Conservation (phyloP, 30 jellyfish, hydroid and myxozoan species). For the Turritopsis rubra region DNA sequence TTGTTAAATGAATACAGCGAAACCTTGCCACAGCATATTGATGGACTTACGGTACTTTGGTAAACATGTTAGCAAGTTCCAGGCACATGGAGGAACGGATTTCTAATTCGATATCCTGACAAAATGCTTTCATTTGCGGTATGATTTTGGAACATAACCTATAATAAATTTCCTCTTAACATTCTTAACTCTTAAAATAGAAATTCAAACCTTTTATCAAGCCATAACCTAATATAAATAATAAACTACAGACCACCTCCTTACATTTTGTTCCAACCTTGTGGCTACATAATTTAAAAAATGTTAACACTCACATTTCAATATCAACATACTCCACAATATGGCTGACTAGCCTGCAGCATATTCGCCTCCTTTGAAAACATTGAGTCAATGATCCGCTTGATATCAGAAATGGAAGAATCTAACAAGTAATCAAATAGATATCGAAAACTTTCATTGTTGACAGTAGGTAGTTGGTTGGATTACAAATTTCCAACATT, state of each 20-base stretch:
- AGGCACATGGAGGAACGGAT: slow-evolving; percentile 81
- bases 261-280: too few species aligned
- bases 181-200: too few species aligned
- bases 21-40: not conserved
- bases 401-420: slow-evolving; percentile 1
- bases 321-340: not conserved
- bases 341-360: slow-evolving; percentile 22
- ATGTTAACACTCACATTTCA: not conserved
- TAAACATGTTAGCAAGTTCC: slow-evolving; percentile 66
- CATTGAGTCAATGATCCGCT: slow-evolving; percentile 21
- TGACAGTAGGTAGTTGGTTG: too few species aligned
- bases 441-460: too few species aligned
- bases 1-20: too few species aligned
- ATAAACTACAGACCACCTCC: too few species aligned
- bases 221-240: not conserved
- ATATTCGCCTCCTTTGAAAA: slow-evolving; percentile 9
- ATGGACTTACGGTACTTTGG: slow-evolving; percentile 57
- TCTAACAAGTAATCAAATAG: not conserved
- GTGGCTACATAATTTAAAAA: too few species aligned
- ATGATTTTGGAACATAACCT: slow-evolving; percentile 59
- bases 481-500: too few species aligned
- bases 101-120: slow-evolving; percentile 85
- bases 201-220: too few species aligned
- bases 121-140: slow-evolving; percentile 62
- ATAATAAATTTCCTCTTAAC: too few species aligned